Conservation (phyloP, 2,113 vertebrate genomes). For the Lepisosteus osseus region DNA sequence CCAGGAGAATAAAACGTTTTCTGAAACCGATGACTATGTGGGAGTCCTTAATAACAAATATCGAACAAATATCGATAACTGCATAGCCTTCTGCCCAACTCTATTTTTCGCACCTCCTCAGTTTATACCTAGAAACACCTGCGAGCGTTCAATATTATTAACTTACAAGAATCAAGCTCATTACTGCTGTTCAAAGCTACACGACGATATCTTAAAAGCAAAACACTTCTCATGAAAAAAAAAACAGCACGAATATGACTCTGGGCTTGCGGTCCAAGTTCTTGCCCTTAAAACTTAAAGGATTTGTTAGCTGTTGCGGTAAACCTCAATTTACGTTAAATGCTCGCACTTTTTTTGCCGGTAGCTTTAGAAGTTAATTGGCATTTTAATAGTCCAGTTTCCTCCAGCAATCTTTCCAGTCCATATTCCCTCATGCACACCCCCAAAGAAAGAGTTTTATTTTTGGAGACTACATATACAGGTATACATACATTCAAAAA, state of each 20-base stretch:
- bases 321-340: too few species aligned
- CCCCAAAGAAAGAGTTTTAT: too few species aligned
- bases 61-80: too few species aligned
- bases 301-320: background rate
- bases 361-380: background rate
- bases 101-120: too few species aligned
- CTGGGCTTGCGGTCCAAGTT: background rate
- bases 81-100: too few species aligned
- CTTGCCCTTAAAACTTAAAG: conserved; percentile 22
- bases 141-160: background rate
- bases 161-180: background rate
- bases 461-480: too few species aligned
- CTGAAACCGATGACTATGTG: too few species aligned
- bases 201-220: background rate
- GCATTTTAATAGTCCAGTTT: background rate
- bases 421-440: too few species aligned
- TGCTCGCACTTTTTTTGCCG: background rate
- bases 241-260: background rate
- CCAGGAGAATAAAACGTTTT: too few species aligned
- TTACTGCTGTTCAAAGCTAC: background rate
- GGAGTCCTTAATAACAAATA: too few species aligned
- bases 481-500: too few species aligned
- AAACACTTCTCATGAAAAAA: background rate
- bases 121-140: too few species aligned
- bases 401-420: background rate